Conservation (phyloP, 2,113 vertebrate genomes). For the Lonchura striata region DNA sequence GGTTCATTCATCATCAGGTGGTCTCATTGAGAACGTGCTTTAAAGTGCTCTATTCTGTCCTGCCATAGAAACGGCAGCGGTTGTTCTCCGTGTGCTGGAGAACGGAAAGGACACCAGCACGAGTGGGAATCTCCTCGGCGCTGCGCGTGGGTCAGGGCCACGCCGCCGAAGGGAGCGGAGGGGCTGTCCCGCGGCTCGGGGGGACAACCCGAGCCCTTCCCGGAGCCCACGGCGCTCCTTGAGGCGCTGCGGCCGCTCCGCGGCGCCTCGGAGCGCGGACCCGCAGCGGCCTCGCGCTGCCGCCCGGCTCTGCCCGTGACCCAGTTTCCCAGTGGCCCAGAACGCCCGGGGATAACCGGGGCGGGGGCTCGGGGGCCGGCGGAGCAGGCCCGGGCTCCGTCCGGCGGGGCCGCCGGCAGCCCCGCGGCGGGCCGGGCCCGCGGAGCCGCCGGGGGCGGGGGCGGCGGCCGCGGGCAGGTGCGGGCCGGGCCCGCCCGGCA, state of each 20-base stretch:
- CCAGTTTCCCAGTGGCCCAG: slow-evolving; percentile 60
- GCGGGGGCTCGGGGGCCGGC: not conserved
- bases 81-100: fast-evolving
- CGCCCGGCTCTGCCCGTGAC: not conserved
- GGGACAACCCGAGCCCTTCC: not conserved
- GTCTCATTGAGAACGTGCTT: not conserved
- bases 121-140: fast-evolving
- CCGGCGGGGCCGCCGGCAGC: not conserved
- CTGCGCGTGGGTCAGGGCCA: fast-evolving
- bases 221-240: fast-evolving
- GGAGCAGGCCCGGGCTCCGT: not conserved
- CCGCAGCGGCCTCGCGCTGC: fast-evolving
- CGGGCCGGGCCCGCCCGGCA: no score
- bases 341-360: not conserved
- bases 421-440: not conserved
- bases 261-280: fast-evolving
- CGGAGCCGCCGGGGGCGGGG: no score
- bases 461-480: no score
- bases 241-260: not conserved
- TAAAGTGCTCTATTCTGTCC: not conserved
- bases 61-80: not conserved
- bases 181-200: not conserved
- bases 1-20: not conserved
- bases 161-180: fast-evolving
- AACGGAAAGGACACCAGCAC: not conserved